Base-by-base conservation (phyloP, 2,113 vertebrate species). In the Spheniscus mendiculus region DNA sequence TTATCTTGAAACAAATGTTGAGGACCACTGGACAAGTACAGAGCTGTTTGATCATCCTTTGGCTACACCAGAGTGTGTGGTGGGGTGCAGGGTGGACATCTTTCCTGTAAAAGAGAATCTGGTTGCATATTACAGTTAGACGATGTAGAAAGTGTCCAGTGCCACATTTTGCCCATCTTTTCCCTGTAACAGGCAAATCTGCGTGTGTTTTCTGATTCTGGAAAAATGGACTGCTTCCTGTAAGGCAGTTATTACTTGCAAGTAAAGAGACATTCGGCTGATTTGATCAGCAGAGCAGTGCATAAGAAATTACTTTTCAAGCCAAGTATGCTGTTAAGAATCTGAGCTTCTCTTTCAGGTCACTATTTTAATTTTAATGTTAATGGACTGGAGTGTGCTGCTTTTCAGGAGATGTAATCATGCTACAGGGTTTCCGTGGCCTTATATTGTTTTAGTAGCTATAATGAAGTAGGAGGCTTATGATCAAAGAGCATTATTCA, bases 241-340 rank as follows among this genome's bases (percentile, higher is more conserved):
- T 83, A 89, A 97, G n/a, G 55, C 26, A 49, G 40, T 69, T 88
- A 66, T 79, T 87, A 59, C 40, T 95, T 5, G 13, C 42, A 71
- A 50, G 26, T 6, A 74, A 49, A 29, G 53, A 94, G 53, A 52
- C 84, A 36, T 90, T 66, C 1, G 0, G 74, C 50, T 27, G 44
- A 96, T 94, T 96, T 97, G 97, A 97, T 97, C 96, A 97, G 50
- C 72, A 86, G 94, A 96, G 93, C 97, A 92, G 84, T 42, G 55
- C 74, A 47, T 69, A 88, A 94, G 82, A 95, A 96, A 96, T 95
- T 88, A 65, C 74, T 95, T 95, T 88, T 49, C 74, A 73, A 91
- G 91, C 66, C 91, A 91, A 90, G 29, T 88, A 85, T 73, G 78
- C 67, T 89, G 71, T 81, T 90, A 94, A 55, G 73, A 83, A 88